These are phyloP conservation scores for Corythucha ciliata DNA, from an alignment of 2,888 invertebrate species.

Conservation along the genomic window DNA sequence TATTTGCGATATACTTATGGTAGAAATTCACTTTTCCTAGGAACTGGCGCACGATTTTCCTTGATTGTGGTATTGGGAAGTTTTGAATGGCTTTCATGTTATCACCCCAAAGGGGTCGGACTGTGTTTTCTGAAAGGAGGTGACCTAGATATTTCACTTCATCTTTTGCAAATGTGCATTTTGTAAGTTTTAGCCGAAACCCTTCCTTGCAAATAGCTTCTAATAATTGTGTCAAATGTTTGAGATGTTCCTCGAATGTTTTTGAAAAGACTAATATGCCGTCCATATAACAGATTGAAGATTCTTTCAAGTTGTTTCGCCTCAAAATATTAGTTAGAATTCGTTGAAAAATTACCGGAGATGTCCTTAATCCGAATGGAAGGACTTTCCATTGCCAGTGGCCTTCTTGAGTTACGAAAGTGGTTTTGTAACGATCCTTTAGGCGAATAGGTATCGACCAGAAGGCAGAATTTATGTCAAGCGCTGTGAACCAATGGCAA, in stretches of 20 bases:
- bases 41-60: constrained; percentile 15
- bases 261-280: constrained; percentile 26
- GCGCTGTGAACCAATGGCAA: constrained; percentile 25
- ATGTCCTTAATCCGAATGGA: constrained; percentile 30
- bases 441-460: constrained; percentile 30
- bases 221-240: constrained; percentile 13
- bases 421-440: constrained; percentile 33
- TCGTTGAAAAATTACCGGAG: constrained; percentile 23
- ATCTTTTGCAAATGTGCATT: constrained; percentile 23
- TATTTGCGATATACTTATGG: constrained; percentile 14
- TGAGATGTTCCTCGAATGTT: constrained; percentile 18
- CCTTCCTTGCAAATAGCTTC: constrained; percentile 23
- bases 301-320: constrained; percentile 13
- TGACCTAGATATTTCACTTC: constrained; percentile 26
- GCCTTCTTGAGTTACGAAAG: constrained; percentile 33
- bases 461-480: constrained; percentile 30
- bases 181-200: constrained; percentile 23
- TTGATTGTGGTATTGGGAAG: constrained; percentile 16
- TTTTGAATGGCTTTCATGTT: constrained; percentile 17
- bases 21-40: constrained; percentile 19
- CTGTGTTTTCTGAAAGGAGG: constrained; percentile 19
- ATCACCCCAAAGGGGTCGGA: constrained; percentile 16
- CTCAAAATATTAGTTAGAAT: constrained; percentile 16
- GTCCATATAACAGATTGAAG: constrained; percentile 17
- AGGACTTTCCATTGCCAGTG: constrained; percentile 34